A percentile compares a stretch with the other conserved stretches of the same genome.
Evolutionary conservation across 1,140 invertebrate species (phyloP).

Genomic region (Drosophila bocki): DNA sequence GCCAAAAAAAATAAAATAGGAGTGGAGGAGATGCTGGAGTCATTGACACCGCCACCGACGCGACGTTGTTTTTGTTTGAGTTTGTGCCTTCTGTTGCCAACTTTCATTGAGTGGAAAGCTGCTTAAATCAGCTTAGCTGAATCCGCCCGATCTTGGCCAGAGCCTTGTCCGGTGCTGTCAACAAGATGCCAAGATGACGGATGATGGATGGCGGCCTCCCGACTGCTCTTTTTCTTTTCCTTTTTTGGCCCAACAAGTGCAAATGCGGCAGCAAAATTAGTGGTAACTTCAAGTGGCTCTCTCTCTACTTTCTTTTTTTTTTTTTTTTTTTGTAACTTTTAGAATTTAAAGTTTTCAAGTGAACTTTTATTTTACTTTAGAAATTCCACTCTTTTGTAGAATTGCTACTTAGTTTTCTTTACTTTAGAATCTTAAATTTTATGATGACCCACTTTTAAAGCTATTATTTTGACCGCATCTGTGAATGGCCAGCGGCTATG

Average conservation of each 20-base stretch:
- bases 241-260: constrained; percentile 6
- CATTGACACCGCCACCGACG: constrained; percentile 58
- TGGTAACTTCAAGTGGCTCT: neutral
- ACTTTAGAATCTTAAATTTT: neutral
- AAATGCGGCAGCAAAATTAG: constrained; percentile 14
- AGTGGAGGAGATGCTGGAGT: constrained; percentile 13
- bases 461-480: constrained; percentile 13
- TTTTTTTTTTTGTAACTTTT: neutral
- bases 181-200: constrained; percentile 40
- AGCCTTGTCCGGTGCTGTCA: constrained; percentile 31
- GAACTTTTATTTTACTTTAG: neutral
- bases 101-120: constrained; percentile 58
- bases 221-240: neutral
- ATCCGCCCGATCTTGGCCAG: constrained; percentile 24
- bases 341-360: neutral
- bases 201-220: constrained; percentile 18
- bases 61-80: constrained; percentile 10
- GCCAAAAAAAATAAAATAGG: constrained; percentile 3
- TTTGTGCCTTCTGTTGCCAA: constrained; percentile 31
- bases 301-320: neutral
- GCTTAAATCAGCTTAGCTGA: constrained; percentile 67
- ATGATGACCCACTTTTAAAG: neutral
- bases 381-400: neutral
- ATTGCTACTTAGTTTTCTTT: neutral
- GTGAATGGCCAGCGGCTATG: constrained; percentile 4